These are phyloP conservation scores for Falco biarmicus DNA, from an alignment of 2,797 vertebrate genomes.

Conservation along the genomic window DNA sequence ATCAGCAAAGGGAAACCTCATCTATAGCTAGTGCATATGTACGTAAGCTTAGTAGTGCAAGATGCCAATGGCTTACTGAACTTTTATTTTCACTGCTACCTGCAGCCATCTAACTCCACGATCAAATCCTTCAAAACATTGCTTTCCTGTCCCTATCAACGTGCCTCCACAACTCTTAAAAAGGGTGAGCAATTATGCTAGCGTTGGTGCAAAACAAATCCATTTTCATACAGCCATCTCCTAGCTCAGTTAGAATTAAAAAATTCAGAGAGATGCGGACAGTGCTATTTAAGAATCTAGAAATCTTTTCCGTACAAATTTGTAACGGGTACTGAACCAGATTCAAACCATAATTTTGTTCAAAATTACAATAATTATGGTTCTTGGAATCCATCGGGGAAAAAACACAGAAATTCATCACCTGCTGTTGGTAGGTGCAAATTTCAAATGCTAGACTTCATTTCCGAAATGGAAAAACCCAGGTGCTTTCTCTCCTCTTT, in stretches of 20 bases:
- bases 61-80: neutral
- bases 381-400: neutral
- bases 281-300: neutral
- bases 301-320: neutral
- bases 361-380: constrained; percentile 30
- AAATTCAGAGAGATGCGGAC: neutral
- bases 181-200: neutral
- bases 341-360: neutral
- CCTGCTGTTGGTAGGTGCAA: neutral
- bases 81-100: neutral
- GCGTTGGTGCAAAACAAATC: neutral
- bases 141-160: neutral
- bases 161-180: neutral
- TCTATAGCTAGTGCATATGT: neutral
- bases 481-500: neutral
- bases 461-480: neutral
- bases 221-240: neutral
- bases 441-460: neutral
- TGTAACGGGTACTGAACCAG: neutral
- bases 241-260: neutral
- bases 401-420: neutral
- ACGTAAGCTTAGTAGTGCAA: fast-evolving
- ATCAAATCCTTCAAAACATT: neutral
- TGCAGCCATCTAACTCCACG: neutral
- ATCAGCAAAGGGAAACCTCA: neutral